Conservation (phyloP, 2,797 vertebrate genomes). For the Scomberomorus guttatus region DNA sequence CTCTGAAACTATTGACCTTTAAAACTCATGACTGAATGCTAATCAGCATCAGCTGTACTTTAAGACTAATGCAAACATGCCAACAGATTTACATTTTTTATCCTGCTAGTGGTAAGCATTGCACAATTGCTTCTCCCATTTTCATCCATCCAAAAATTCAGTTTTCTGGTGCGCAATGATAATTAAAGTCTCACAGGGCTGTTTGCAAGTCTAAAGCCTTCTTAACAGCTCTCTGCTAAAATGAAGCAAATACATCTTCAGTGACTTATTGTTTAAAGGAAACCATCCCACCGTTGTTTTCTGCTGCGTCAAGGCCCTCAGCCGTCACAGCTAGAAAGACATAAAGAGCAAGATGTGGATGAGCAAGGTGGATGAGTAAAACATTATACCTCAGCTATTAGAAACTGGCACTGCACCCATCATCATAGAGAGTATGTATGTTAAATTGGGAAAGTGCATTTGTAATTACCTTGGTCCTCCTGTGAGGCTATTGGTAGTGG, state of each 20-base stretch:
- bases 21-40: not conserved
- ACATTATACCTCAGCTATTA: not conserved
- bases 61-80: not conserved
- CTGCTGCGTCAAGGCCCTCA: conserved; percentile 33
- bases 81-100: not conserved
- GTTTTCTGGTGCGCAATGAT: not conserved
- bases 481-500: conserved; percentile 50
- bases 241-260: not conserved
- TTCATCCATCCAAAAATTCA: not conserved
- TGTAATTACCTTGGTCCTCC: conserved; percentile 69
- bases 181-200: not conserved
- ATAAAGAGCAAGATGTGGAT: not conserved
- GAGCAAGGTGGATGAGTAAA: not conserved
- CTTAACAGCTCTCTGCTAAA: not conserved
- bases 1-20: not conserved
- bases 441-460: not conserved
- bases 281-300: conserved; percentile 62
- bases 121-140: not conserved
- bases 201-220: no score
- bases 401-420: not conserved
- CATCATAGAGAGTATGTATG: not conserved
- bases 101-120: not conserved
- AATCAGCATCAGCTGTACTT: not conserved
- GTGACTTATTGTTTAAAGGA: conserved; percentile 73
- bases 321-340: conserved; percentile 54